phyloP scores from a whole-genome alignment of 2,797 vertebrate species.

The Eulemur rubriventer region DNA sequence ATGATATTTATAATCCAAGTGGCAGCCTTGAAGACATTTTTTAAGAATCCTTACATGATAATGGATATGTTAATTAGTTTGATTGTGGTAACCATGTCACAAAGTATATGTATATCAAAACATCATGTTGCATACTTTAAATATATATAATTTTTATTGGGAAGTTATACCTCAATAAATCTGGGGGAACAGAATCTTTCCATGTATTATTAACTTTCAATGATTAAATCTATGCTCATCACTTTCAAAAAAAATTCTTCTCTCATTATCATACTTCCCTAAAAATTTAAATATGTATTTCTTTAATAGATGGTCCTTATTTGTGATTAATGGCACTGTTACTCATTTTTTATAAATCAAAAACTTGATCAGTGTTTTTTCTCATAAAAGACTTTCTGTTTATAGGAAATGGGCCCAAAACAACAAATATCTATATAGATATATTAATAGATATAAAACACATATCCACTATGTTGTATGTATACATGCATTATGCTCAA shows the following conservation, averaged over 20 bases:
- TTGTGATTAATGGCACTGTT: not conserved
- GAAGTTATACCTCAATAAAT: not conserved
- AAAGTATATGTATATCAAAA: not conserved
- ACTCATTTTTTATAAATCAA: slow-evolving; percentile 23
- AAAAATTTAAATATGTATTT: slow-evolving; percentile 22
- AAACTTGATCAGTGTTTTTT: slow-evolving; percentile 33
- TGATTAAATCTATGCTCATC: not conserved
- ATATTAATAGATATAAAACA: not conserved
- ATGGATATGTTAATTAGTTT: not conserved
- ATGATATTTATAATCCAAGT: slow-evolving; percentile 43
- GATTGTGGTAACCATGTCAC: not conserved
- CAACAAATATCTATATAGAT: not conserved
- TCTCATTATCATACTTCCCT: not conserved
- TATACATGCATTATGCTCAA: not conserved
- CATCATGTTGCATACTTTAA: not conserved
- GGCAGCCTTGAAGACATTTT: slow-evolving; percentile 9
- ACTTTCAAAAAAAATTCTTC: slow-evolving; percentile 16
- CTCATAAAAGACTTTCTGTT: not conserved
- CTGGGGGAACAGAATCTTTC: not conserved
- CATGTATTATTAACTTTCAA: not conserved
- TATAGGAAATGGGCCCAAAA: not conserved
- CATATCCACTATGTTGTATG: not conserved
- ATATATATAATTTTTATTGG: not conserved
- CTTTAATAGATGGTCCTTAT: not conserved
- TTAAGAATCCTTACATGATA: not conserved